Evolutionary conservation across 1,140 invertebrate genomes (phyloP).

Genomic region (honey bee (Apis mellifera)): DNA sequence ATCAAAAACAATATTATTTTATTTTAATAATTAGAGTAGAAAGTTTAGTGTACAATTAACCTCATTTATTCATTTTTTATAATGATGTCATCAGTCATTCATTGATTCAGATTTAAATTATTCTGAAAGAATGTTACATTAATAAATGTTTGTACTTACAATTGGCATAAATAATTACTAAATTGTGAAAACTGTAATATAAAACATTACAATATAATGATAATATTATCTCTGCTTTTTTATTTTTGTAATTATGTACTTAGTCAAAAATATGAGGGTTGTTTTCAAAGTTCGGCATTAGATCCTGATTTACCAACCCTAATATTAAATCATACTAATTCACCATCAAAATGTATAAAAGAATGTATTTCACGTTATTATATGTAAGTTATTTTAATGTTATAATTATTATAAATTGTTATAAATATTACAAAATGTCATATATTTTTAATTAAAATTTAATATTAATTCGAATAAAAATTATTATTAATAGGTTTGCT

Average conservation of each 20-base stretch:
- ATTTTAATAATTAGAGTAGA: not conserved
- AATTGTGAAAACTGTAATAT: not conserved
- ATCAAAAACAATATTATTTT: not conserved
- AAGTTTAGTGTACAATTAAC: not conserved
- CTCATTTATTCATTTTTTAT: constrained; percentile 5
- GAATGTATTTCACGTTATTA: constrained; percentile 72
- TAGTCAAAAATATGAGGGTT: constrained; percentile 71
- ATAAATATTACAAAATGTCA: not conserved
- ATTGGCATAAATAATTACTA: not conserved
- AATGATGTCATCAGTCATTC: constrained; percentile 16
- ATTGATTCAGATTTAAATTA: constrained; percentile 38
- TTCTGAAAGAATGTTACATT: constrained; percentile 19
- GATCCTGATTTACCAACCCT: constrained; percentile 65
- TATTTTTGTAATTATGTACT: constrained; percentile 15
- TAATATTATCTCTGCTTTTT: constrained; percentile 25
- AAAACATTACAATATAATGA: constrained; percentile 15
- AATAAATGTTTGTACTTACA: not conserved
- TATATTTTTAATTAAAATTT: not conserved
- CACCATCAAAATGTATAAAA: constrained; percentile 65
- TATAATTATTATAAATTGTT: not conserved
- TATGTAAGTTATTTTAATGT: constrained; percentile 66
- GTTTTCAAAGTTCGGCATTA: constrained; percentile 60
- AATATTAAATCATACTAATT: constrained; percentile 55
- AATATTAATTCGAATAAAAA: not conserved
- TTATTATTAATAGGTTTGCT: constrained; percentile 74